phyloP scores from a whole-genome alignment of 1,140 invertebrate genomes.

The Macrotrachela quadricornifera region DNA sequence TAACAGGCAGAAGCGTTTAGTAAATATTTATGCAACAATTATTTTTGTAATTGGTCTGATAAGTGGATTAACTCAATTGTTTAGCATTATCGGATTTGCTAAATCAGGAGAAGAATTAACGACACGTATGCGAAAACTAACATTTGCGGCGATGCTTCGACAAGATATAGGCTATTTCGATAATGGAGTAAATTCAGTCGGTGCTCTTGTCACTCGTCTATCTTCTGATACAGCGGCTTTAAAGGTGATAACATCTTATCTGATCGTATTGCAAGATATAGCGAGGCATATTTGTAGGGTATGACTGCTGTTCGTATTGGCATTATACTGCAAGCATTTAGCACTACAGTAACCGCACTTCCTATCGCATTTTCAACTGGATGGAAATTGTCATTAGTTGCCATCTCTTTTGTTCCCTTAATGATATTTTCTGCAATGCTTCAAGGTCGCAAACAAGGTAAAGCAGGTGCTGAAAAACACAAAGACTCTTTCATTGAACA shows the following conservation, averaged over 20 bases:
- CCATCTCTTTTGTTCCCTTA: conserved; percentile 48
- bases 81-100: no score
- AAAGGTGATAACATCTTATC: conserved; percentile 14
- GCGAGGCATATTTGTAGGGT: conserved; percentile 4
- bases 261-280: no score
- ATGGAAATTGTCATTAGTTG: conserved; percentile 58
- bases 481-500: conserved; percentile 3
- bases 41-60: no score
- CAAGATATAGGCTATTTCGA: conserved; percentile 37
- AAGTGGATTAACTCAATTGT: no score
- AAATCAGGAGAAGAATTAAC: conserved; percentile 38
- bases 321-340: conserved; percentile 28
- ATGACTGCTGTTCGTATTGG: conserved; percentile 32
- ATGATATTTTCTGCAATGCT: conserved; percentile 31
- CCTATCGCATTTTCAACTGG: conserved; percentile 48
- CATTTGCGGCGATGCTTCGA: conserved; percentile 40
- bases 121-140: conserved; percentile 39
- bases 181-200: conserved; percentile 32
- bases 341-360: conserved; percentile 41
- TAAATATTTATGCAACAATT: conserved; percentile 12
- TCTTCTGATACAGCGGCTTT: conserved; percentile 35
- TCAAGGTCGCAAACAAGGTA: background rate
- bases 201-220: conserved; percentile 33
- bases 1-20: conserved; percentile 36
- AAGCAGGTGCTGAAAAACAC: background rate